Evolutionary conservation across 1,140 invertebrate genomes (phyloP).

Genomic region (Melanaphis sacchari): DNA sequence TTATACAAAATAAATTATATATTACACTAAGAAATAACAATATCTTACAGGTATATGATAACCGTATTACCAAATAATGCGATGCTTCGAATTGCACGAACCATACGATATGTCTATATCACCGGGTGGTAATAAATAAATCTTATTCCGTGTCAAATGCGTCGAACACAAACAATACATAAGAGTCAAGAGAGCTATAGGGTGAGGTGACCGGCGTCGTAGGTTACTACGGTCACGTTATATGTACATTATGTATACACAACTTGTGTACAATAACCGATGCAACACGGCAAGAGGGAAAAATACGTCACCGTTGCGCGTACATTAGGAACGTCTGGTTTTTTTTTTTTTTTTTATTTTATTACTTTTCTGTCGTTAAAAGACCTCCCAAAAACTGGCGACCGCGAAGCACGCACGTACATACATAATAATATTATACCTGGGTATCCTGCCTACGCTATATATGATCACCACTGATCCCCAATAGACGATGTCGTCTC

Average conservation of each 20-base stretch:
- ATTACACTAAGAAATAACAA: background rate
- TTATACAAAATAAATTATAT: background rate
- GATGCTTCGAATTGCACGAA: background rate
- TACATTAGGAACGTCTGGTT: background rate
- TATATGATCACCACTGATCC: background rate
- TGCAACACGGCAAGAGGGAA: background rate
- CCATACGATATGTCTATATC: background rate
- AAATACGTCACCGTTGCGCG: background rate
- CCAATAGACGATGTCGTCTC: background rate
- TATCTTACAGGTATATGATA: background rate
- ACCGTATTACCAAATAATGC: background rate
- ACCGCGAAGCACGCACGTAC: background rate
- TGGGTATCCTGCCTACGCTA: background rate
- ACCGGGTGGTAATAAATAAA: background rate
- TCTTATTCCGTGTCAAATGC: constrained; percentile 18
- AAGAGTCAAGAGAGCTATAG: background rate
- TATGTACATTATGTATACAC: background rate
- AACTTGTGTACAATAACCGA: background rate
- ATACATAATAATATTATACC: background rate
- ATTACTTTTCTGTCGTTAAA: background rate
- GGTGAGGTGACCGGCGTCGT: background rate
- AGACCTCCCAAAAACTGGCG: constrained; percentile 38
- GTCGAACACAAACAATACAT: background rate
- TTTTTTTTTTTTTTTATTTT: background rate
- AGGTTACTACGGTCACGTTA: background rate